Evolutionary conservation across 2,113 vertebrate genomes (phyloP).

Genomic region (Struthidea cinerea): DNA sequence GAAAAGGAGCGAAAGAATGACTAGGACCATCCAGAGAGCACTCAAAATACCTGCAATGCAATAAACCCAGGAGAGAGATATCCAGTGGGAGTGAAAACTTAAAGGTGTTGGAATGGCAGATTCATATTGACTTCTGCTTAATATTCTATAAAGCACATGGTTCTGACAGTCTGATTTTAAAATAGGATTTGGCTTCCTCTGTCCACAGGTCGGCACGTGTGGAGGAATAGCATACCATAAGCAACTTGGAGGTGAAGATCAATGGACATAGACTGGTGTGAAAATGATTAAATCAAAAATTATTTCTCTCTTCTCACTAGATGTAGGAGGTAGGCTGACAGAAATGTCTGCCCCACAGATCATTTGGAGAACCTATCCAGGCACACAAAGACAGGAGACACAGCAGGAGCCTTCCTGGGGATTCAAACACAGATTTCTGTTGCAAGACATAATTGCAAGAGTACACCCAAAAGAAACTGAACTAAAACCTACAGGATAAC

Average conservation of each 20-base stretch:
- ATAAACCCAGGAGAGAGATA: not conserved
- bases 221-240: not conserved
- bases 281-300: not conserved
- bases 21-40: not conserved
- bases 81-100: not conserved
- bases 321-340: not conserved
- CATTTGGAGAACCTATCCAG: not conserved
- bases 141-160: not conserved
- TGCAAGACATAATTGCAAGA: not conserved
- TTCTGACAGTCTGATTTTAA: not conserved
- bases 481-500: not conserved
- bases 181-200: not conserved
- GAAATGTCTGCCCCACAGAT: slow-evolving; percentile 24
- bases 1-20: not conserved
- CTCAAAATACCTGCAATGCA: not conserved
- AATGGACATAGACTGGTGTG: not conserved
- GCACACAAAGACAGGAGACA: slow-evolving; percentile 24
- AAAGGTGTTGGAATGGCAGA: not conserved
- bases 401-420: not conserved
- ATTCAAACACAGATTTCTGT: slow-evolving; percentile 4
- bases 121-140: not conserved
- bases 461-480: not conserved
- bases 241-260: not conserved
- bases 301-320: not conserved
- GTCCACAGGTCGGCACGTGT: not conserved